phyloP scores from a whole-genome alignment of 1,140 invertebrate genomes.

The Brachionus asplanchnoidis region DNA sequence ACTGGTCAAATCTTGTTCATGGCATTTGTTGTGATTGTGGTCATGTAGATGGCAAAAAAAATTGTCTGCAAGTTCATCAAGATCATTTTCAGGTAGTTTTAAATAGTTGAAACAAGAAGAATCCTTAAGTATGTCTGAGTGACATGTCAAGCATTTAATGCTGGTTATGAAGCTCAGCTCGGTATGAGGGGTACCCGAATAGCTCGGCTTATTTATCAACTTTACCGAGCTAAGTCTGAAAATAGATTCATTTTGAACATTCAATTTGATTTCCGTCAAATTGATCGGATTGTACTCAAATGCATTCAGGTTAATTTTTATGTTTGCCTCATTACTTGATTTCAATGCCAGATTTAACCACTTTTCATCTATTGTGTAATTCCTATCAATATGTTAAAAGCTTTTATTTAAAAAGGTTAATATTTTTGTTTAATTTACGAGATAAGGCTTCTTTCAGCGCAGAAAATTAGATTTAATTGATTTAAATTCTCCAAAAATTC shows the following conservation, averaged over 20 bases:
- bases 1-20: constrained; percentile 16
- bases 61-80: constrained; percentile 28
- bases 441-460: not conserved
- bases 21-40: not conserved
- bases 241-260: not conserved
- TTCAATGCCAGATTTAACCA: not conserved
- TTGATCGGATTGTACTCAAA: not conserved
- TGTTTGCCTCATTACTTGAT: not conserved
- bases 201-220: not conserved
- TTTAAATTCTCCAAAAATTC: constrained; percentile 6
- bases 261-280: constrained; percentile 6
- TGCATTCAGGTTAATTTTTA: not conserved
- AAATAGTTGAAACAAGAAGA: not conserved
- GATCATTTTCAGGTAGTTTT: constrained; percentile 32
- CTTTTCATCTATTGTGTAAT: not conserved
- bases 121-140: not conserved
- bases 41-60: constrained; percentile 41
- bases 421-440: not conserved
- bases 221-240: not conserved
- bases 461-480: not conserved
- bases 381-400: not conserved
- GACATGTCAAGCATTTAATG: not conserved
- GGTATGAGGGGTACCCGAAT: not conserved
- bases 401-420: not conserved
- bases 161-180: not conserved